These are phyloP conservation scores for Aptenodytes patagonicus DNA, from an alignment of 2,113 vertebrate genomes.

Conservation along the genomic window DNA sequence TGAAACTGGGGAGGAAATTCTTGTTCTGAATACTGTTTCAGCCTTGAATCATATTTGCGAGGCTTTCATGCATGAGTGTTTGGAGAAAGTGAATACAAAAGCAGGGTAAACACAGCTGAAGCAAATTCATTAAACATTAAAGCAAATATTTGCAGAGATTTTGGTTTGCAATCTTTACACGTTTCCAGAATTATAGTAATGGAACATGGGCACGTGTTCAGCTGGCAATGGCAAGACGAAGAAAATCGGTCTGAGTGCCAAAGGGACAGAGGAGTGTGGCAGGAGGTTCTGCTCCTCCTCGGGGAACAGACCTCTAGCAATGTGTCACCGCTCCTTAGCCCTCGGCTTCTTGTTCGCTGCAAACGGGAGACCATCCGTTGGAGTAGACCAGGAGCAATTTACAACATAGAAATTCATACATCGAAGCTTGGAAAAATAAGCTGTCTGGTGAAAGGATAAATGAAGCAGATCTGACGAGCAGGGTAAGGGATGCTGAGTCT, in stretches of 20 bases:
- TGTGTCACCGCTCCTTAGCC: fast-evolving
- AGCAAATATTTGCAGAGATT: slow-evolving; percentile 50
- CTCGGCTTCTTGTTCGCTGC: fast-evolving
- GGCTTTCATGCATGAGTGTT: not conserved
- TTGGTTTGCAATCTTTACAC: slow-evolving; percentile 5
- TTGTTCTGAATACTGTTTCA: not conserved
- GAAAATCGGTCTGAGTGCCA: fast-evolving
- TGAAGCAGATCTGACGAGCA: no score
- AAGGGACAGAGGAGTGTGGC: not conserved
- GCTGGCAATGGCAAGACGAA: fast-evolving
- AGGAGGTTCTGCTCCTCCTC: not conserved
- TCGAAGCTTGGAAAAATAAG: fast-evolving
- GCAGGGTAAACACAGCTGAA: slow-evolving; percentile 40
- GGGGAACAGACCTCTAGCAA: fast-evolving
- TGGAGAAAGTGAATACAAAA: not conserved
- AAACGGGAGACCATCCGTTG: fast-evolving
- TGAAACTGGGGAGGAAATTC: not conserved
- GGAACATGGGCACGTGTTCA: not conserved
- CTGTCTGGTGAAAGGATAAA: no score
- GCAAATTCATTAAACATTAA: slow-evolving; percentile 32
- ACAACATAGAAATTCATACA: fast-evolving
- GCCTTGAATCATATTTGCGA: fast-evolving
- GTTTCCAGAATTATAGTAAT: not conserved
- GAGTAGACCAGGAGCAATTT: not conserved
- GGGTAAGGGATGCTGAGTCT: not conserved